A percentile compares a stretch with the other conserved stretches of the same genome.
Evolutionary conservation across 1,140 invertebrate genomes (phyloP).

Genomic region (Limonius californicus): DNA sequence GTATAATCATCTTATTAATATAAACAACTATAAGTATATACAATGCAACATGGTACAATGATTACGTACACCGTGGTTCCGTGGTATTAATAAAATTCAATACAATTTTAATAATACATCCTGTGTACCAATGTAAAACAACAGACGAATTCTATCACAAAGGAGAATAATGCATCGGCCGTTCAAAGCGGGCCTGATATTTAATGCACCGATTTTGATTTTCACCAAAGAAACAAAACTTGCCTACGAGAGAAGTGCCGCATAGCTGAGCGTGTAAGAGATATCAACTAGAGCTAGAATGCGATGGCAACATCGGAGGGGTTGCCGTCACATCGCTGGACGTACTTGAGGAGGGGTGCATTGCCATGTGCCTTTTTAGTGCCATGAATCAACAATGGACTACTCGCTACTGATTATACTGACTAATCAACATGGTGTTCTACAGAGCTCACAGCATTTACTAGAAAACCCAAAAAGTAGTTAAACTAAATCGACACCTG

Average conservation of each 20-base stretch:
- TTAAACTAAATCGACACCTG: slow-evolving; percentile 16
- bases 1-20: slow-evolving; percentile 42
- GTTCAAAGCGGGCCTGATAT: background rate
- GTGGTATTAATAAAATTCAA: slow-evolving; percentile 34
- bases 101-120: slow-evolving; percentile 33
- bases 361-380: slow-evolving; percentile 39
- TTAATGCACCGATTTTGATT: slow-evolving; percentile 1
- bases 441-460: slow-evolving; percentile 31
- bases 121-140: slow-evolving; percentile 36
- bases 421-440: slow-evolving; percentile 34
- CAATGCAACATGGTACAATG: slow-evolving; percentile 42
- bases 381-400: slow-evolving; percentile 29
- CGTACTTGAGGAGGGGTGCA: slow-evolving; percentile 42
- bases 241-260: background rate
- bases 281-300: slow-evolving; percentile 9
- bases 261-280: slow-evolving; percentile 10
- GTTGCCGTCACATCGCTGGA: slow-evolving; percentile 28
- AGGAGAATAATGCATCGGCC: slow-evolving; percentile 19
- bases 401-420: slow-evolving; percentile 25
- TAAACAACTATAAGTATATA: slow-evolving; percentile 46
- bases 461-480: slow-evolving; percentile 23
- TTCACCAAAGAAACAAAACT: background rate
- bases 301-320: background rate
- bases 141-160: slow-evolving; percentile 39
- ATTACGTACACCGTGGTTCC: slow-evolving; percentile 38